These are phyloP conservation scores for Operophtera brumata DNA, from an alignment of 2,888 invertebrate genomes.

Conservation along the genomic window DNA sequence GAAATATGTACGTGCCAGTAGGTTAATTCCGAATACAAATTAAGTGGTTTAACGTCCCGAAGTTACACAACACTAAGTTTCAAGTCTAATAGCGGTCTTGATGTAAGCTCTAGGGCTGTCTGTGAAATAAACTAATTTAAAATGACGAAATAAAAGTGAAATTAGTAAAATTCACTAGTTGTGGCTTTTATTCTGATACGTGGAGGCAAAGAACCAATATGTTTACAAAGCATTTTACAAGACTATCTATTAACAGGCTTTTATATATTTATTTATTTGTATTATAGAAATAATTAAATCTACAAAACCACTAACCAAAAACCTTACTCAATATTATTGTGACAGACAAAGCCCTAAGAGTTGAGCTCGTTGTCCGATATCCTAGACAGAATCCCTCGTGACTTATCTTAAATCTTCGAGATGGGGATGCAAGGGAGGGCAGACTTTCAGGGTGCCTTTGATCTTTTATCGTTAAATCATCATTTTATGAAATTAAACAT, in stretches of 20 bases:
- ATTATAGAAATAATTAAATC: too few species aligned
- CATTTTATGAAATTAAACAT: too few species aligned
- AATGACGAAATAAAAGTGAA: too few species aligned
- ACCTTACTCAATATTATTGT: not conserved
- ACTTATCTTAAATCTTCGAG: conserved; percentile 39
- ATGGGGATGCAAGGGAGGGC: not conserved
- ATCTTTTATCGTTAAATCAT: conserved; percentile 15
- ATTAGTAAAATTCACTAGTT: too few species aligned
- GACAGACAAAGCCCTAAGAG: conserved; percentile 6
- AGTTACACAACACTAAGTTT: conserved; percentile 1
- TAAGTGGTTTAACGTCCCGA: conserved; percentile 12
- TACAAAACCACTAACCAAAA: too few species aligned
- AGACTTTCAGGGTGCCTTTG: conserved; percentile 22
- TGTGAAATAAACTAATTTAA: not conserved
- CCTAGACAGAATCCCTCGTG: conserved; percentile 32
- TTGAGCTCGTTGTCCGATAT: conserved; percentile 17
- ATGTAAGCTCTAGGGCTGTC: not conserved
- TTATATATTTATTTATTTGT: too few species aligned
- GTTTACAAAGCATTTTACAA: too few species aligned
- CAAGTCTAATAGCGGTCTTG: conserved; percentile 6
- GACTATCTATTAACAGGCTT: too few species aligned
- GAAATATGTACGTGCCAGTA: conserved; percentile 8
- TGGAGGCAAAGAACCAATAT: too few species aligned
- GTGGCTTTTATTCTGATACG: too few species aligned
- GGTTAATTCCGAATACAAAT: conserved; percentile 12